phyloP scores from a whole-genome alignment of 2,888 invertebrate species.

The Pelosia muscerda region DNA sequence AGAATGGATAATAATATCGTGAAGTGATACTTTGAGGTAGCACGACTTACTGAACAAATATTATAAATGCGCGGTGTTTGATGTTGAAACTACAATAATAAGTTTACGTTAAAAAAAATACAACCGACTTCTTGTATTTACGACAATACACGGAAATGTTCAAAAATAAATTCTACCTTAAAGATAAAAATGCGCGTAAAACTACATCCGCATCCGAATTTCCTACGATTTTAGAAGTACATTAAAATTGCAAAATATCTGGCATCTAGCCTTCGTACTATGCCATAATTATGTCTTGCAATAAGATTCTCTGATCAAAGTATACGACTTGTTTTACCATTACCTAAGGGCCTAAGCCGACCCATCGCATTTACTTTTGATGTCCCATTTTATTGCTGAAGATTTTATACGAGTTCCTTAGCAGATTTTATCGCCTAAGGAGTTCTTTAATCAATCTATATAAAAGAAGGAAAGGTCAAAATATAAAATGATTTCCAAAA shows the following conservation, averaged over 20 bases:
- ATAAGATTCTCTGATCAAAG: neutral
- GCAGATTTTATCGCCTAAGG: slow-evolving; percentile 24
- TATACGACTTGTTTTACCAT: neutral
- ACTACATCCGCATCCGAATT: too few species aligned
- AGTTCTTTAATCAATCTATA: slow-evolving; percentile 1
- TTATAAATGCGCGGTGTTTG: neutral
- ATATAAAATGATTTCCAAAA: neutral
- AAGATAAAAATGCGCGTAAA: too few species aligned
- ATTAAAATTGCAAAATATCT: too few species aligned
- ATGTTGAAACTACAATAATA: neutral
- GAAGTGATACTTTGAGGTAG: too few species aligned
- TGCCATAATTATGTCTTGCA: neutral
- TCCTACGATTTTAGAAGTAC: too few species aligned
- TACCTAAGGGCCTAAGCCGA: slow-evolving; percentile 16
- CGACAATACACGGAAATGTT: too few species aligned
- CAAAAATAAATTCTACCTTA: too few species aligned
- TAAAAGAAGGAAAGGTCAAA: neutral
- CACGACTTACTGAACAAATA: too few species aligned
- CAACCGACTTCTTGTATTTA: too few species aligned
- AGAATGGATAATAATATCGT: too few species aligned
- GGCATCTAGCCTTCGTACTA: neutral
- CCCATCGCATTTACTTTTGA: slow-evolving; percentile 23
- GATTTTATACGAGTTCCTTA: slow-evolving; percentile 12
- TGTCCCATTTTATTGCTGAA: slow-evolving; percentile 23
- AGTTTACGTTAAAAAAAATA: too few species aligned